Base-by-base conservation (phyloP, 1,140 invertebrate genomes). In the Diplogasteroides magnus region DNA sequence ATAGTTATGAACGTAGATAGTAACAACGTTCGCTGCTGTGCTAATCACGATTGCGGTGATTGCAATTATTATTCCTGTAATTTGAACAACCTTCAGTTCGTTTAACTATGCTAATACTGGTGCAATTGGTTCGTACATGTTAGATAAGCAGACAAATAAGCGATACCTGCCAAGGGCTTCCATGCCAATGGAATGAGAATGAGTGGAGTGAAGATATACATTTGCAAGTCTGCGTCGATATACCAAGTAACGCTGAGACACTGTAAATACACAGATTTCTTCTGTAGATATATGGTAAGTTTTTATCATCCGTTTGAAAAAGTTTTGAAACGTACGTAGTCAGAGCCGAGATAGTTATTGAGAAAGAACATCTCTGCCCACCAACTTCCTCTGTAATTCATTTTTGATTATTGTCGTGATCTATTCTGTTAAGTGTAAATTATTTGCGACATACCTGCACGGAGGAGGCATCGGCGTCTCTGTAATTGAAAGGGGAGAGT, bases 331-430 rank as follows among this genome's bases (percentile, higher is more conserved):
- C n/a, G n/a, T n/a, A n/a, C n/a, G n/a, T n/a, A n/a, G n/a, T n/a
- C n/a, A n/a, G n/a, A n/a, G n/a, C n/a, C n/a, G 37, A 72, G 71
- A 37, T 61, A 61, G 26, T 72, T 72, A 37, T 61, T 60, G 31
- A 72, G 58, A 61, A 71, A 72, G 23, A 72, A 26, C 23, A 72
- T 48, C 32, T 72, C 57, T 19, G 71, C 55, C 70, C 70, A 72
- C 59, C 68, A 72, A 55, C 62, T 72, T 48, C 71, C 29, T 15
- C 37, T 23, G 29, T 67, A 72, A 13, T 27, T 58, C 68, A 69
- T 58, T 31, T 11, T 28, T 27, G n/a, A 31, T 27, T 25, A n/a
- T 15, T n/a, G 26, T 19, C 19, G 6, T 11, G 19, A 11, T 48
- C 6, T 48, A 48, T 48, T 48, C n/a, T n/a, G n/a, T n/a, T n/a